Evolutionary conservation across 2,113 vertebrate genomes (phyloP).

Genomic region (Acinonyx jubatus): DNA sequence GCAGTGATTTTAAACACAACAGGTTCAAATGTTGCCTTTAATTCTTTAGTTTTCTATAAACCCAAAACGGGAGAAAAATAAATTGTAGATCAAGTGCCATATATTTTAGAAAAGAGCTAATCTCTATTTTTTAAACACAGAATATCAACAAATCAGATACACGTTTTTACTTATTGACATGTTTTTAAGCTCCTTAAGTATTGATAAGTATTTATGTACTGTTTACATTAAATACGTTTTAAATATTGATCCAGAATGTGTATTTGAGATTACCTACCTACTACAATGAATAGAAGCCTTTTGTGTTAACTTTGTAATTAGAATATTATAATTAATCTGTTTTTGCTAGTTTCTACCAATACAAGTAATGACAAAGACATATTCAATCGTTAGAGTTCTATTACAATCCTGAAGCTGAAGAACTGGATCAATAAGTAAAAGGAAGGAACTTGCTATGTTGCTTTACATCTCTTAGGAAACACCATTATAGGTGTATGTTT

Average conservation of each 20-base stretch:
- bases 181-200: background rate
- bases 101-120: background rate
- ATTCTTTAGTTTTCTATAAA: background rate
- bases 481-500: background rate
- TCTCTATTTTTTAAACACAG: background rate
- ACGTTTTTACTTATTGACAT: background rate
- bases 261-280: background rate
- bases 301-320: background rate
- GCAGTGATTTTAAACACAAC: slow-evolving; percentile 2
- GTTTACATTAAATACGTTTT: slow-evolving; percentile 11
- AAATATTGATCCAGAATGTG: slow-evolving; percentile 26
- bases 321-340: background rate
- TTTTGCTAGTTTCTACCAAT: slow-evolving; percentile 23
- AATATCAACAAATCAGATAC: background rate
- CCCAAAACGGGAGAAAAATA: background rate
- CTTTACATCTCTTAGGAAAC: background rate
- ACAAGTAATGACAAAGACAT: background rate
- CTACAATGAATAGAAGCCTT: background rate
- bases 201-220: background rate
- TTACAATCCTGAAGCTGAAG: background rate
- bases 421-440: background rate
- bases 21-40: background rate
- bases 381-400: background rate
- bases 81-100: background rate
- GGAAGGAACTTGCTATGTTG: background rate